phyloP scores from a whole-genome alignment of 2,888 invertebrate species.

The Orthonevra nobilis region DNA sequence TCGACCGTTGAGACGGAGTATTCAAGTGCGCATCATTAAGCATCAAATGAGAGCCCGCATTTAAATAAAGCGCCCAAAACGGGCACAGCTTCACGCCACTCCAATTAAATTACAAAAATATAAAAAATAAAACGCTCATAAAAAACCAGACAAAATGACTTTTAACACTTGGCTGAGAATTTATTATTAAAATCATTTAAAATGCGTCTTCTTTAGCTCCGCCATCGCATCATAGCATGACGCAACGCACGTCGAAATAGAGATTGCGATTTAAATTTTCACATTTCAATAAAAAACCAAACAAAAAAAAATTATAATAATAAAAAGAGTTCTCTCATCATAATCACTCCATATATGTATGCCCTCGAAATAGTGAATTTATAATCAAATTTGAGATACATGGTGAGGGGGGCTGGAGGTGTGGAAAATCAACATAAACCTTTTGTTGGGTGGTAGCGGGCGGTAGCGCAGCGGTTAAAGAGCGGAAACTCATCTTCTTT shows the following conservation, averaged over 20 bases:
- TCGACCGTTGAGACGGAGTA: not conserved
- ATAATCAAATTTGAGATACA: too few relatives aligned
- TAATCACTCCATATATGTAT: too few relatives aligned
- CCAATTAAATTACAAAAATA: not conserved
- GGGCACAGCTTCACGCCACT: constrained; percentile 14
- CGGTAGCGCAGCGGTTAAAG: too few relatives aligned
- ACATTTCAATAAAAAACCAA: not conserved
- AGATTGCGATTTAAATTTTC: not conserved
- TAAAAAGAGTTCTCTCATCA: too few relatives aligned
- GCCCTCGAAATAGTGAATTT: too few relatives aligned
- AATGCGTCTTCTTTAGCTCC: too few relatives aligned
- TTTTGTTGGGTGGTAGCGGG: too few relatives aligned
- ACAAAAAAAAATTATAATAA: too few relatives aligned
- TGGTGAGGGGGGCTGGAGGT: too few relatives aligned
- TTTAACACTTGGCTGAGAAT: constrained; percentile 8
- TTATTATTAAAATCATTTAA: constrained; percentile 1
- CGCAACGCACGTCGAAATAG: not conserved
- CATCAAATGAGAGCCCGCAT: constrained; percentile 1
- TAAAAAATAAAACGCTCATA: not conserved
- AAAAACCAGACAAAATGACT: constrained; percentile 2
- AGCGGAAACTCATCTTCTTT: too few relatives aligned
- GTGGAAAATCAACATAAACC: too few relatives aligned
- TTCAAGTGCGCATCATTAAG: constrained; percentile 13
- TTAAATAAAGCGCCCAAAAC: constrained; percentile 4
- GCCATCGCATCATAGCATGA: not conserved